Percentiles rank a stretch among this genome's conserved stretches.
Evolutionary conservation across 2,113 vertebrate species (phyloP).

Genomic region (Pimephales promelas): DNA sequence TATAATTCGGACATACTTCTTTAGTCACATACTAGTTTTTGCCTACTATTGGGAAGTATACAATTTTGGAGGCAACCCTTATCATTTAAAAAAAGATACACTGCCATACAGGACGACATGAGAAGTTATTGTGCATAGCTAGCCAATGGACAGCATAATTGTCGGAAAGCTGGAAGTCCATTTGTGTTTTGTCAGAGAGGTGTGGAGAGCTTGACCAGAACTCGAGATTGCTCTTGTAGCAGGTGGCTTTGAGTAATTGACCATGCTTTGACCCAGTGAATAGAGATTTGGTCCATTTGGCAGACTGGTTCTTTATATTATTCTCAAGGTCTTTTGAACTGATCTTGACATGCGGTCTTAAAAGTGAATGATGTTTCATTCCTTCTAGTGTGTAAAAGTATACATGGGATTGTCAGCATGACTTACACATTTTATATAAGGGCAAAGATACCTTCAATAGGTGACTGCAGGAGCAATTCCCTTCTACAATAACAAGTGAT

Average conservation of each 20-base stretch:
- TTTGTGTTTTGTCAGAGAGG: background rate
- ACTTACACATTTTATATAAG: background rate
- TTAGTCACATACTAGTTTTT: no score
- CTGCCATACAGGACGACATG: conserved; percentile 34
- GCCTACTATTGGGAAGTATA: no score
- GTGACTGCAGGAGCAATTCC: background rate
- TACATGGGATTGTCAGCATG: background rate
- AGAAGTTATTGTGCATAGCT: background rate
- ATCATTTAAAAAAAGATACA: background rate
- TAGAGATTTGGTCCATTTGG: background rate
- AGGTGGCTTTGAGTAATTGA: conserved; percentile 19
- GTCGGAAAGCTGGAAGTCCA: background rate
- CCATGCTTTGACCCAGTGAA: conserved; percentile 7
- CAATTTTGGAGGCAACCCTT: background rate
- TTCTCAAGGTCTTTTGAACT: conserved; percentile 2
- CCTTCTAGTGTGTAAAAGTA: background rate
- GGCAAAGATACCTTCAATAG: background rate
- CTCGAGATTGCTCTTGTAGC: background rate
- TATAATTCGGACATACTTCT: no score
- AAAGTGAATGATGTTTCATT: conserved; percentile 18
- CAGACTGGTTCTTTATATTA: conserved; percentile 11
- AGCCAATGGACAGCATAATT: background rate
- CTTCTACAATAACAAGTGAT: background rate
- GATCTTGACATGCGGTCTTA: conserved; percentile 3
- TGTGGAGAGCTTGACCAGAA: background rate